Base-by-base conservation (phyloP, 2,888 invertebrate species). In the Andrena praecox region DNA sequence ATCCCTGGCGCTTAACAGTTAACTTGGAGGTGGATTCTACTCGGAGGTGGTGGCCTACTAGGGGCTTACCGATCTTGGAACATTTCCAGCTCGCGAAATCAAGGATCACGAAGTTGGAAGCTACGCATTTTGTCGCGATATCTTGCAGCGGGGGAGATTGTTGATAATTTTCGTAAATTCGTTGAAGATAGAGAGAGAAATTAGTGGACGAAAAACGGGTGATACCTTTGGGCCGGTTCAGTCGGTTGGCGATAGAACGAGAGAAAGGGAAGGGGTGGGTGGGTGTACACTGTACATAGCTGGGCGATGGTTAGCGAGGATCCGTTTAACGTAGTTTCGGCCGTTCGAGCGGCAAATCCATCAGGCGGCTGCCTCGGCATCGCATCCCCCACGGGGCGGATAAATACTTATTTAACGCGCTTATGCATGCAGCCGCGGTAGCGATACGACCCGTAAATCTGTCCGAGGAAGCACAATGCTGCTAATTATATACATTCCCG, bases 331-430 rank as follows among this genome's bases (percentile, higher is more conserved):
- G 87, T 78, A 84, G 84, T 85, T 86, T 88, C 87, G 85, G 78
- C 66, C 84, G 85, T 89, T 85, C 87, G 87, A 88, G 89, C 86
- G 89, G 89, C 91, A 91, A 91, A 93, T 92, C 92, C 91, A 92
- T 92, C 92, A 92, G 90, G 85, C 89, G 85, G 86, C 78, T 83
- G 80, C 83, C 85, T 89, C 89, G 89, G 86, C 89, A 90, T 89
- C 90, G 90, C 88, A 91, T 92, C 91, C 91, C 93, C 93, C 93
- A 89, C 90, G 93, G 93, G 93, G 90, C 90, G 93, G 93, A 94
- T 94, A 93, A 94, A 93, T 94, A 94, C 93, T 94, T 94, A 94
- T 94, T 93, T 93, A 93, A 93, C 93, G 91, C 92, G 93, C 91
- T 93, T 93, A 93, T 93, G 92, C 92, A 93, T 93, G 93, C 93